phyloP scores from a whole-genome alignment of 2,888 invertebrate species.

The Magallana nippona region DNA sequence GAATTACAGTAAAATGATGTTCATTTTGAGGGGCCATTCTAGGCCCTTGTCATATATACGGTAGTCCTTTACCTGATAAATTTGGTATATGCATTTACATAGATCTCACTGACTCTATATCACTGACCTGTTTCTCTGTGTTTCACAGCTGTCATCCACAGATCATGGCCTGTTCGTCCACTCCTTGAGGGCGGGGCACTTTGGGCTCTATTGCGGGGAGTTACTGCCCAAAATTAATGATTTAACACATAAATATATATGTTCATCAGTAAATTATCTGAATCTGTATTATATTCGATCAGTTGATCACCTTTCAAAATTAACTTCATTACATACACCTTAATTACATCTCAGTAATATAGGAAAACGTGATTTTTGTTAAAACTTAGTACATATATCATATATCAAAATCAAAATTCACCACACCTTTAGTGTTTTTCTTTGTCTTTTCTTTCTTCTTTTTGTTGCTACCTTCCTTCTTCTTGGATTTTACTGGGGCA shows the following conservation, averaged over 20 bases:
- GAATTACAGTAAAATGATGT: too few relatives aligned
- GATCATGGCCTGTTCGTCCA: conserved; percentile 65
- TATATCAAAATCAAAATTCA: background rate
- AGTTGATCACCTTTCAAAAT: too few relatives aligned
- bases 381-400: too few relatives aligned
- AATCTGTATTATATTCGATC: too few relatives aligned
- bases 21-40: too few relatives aligned
- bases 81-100: background rate
- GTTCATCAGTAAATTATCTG: too few relatives aligned
- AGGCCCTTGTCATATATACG: too few relatives aligned
- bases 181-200: conserved; percentile 62
- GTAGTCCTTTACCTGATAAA: too few relatives aligned
- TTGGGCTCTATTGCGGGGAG: conserved; percentile 58
- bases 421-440: conserved; percentile 15
- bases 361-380: too few relatives aligned
- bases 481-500: background rate
- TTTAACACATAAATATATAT: too few relatives aligned
- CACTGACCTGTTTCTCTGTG: conserved; percentile 67
- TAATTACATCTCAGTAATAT: too few relatives aligned
- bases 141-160: conserved; percentile 75
- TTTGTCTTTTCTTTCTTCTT: conserved; percentile 15
- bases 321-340: too few relatives aligned
- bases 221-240: conserved; percentile 34
- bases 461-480: conserved; percentile 31
- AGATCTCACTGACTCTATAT: background rate